Evolutionary conservation across 2,888 invertebrate genomes (phyloP).

Genomic region (Clistopyga incitator): DNA sequence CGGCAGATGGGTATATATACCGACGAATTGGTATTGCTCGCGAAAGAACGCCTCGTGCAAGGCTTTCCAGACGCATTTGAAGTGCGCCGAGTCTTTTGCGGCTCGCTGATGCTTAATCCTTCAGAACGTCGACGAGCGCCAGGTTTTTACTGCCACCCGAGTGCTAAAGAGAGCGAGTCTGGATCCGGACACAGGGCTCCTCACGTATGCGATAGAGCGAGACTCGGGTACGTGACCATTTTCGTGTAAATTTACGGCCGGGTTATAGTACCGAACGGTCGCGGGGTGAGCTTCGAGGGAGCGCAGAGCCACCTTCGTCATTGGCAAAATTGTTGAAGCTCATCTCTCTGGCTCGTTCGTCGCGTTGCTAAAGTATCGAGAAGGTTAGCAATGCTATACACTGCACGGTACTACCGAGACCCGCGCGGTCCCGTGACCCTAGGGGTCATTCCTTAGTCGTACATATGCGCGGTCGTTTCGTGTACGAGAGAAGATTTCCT

Average conservation of each 20-base stretch:
- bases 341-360: slow-evolving; percentile 37
- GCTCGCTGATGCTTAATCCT: slow-evolving; percentile 54
- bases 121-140: slow-evolving; percentile 7
- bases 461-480: slow-evolving; percentile 35
- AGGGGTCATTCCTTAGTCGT: slow-evolving; percentile 49
- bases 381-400: slow-evolving; percentile 25
- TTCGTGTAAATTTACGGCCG: slow-evolving; percentile 66
- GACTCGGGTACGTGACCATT: slow-evolving; percentile 64
- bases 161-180: slow-evolving; percentile 49
- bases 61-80: slow-evolving; percentile 26
- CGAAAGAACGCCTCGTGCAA: slow-evolving; percentile 3
- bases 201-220: slow-evolving; percentile 30
- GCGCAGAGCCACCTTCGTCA: slow-evolving; percentile 59
- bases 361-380: slow-evolving; percentile 51
- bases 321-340: slow-evolving; percentile 58
- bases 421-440: slow-evolving; percentile 63
- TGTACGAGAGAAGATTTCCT: not conserved
- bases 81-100: slow-evolving; percentile 11
- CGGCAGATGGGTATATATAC: slow-evolving; percentile 49
- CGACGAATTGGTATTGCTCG: slow-evolving; percentile 20
- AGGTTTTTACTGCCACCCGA: slow-evolving; percentile 30
- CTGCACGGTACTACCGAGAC: slow-evolving; percentile 38
- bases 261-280: slow-evolving; percentile 40
- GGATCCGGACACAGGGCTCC: slow-evolving; percentile 1
- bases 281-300: slow-evolving; percentile 12